These are phyloP conservation scores for Spea multiplicata DNA, from an alignment of 2,113 vertebrate species.

Conservation along the genomic window DNA sequence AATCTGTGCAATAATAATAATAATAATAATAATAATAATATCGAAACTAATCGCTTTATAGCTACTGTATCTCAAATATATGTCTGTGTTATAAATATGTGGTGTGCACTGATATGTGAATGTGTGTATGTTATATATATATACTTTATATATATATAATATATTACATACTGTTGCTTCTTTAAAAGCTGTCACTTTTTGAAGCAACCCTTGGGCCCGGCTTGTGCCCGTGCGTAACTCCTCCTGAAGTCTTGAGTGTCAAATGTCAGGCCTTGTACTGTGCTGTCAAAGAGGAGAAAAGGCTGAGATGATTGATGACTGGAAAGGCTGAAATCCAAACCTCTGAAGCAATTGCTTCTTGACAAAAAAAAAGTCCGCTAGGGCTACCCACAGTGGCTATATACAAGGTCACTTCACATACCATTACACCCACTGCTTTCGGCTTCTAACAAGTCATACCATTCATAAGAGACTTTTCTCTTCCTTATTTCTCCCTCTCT, in stretches of 20 bases:
- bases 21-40: too few species aligned
- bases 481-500: slow-evolving; percentile 54
- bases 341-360: slow-evolving; percentile 90
- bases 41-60: too few species aligned
- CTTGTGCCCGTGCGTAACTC: slow-evolving; percentile 78
- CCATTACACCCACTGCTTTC: slow-evolving; percentile 77
- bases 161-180: slow-evolving; percentile 53
- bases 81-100: too few species aligned
- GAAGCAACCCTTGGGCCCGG: slow-evolving; percentile 77
- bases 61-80: too few species aligned
- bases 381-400: slow-evolving; percentile 81
- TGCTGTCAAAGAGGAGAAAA: slow-evolving; percentile 99
- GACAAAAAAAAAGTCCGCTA: slow-evolving; percentile 72
- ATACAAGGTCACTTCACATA: slow-evolving; percentile 86
- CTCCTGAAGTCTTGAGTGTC: slow-evolving; percentile 87
- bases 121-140: too few species aligned
- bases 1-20: too few species aligned
- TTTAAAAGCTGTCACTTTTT: slow-evolving; percentile 24
- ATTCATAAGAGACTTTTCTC: slow-evolving; percentile 65
- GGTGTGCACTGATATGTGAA: too few species aligned
- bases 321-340: slow-evolving; percentile 96
- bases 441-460: slow-evolving; percentile 70
- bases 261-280: slow-evolving; percentile 99
- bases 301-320: slow-evolving; percentile 98
- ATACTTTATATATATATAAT: too few species aligned